These are phyloP conservation scores for Montipora efflorescens DNA, from an alignment of 64 coral and sea anemone genomes.

Conservation along the genomic window DNA sequence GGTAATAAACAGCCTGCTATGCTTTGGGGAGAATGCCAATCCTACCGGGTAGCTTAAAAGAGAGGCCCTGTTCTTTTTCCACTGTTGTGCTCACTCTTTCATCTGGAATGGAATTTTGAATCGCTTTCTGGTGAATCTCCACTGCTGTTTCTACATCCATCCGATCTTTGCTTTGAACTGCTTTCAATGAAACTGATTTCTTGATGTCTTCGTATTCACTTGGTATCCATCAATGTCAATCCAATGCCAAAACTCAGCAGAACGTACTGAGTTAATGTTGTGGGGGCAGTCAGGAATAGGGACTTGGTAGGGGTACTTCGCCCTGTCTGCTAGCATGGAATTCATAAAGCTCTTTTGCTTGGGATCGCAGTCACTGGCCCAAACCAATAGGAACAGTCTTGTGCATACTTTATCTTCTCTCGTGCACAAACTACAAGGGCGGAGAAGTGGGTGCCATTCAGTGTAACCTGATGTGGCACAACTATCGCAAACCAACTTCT, in stretches of 20 bases:
- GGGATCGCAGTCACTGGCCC: slow-evolving; percentile 54
- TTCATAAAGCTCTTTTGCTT: slow-evolving; percentile 70
- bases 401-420: slow-evolving; percentile 50
- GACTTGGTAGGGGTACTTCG: slow-evolving; percentile 54
- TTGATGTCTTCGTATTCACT: slow-evolving; percentile 42
- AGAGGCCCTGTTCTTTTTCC: slow-evolving; percentile 42
- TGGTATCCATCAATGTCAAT: slow-evolving; percentile 71
- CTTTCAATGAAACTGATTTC: slow-evolving; percentile 49
- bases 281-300: slow-evolving; percentile 63
- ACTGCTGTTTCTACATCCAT: slow-evolving; percentile 64
- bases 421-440: slow-evolving; percentile 28
- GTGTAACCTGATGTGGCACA: background rate
- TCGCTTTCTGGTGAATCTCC: slow-evolving; percentile 38
- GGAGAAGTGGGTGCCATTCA: slow-evolving; percentile 58
- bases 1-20: slow-evolving; percentile 48
- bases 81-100: slow-evolving; percentile 47
- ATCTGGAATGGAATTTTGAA: slow-evolving; percentile 43
- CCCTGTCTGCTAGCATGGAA: slow-evolving; percentile 48
- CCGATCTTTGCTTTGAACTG: slow-evolving; percentile 37
- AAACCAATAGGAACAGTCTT: slow-evolving; percentile 49
- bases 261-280: slow-evolving; percentile 66
- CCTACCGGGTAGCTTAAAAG: slow-evolving; percentile 51
- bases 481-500: slow-evolving; percentile 33
- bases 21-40: slow-evolving; percentile 56
- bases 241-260: slow-evolving; percentile 62